Conservation (phyloP, 2,888 invertebrate genomes). For the Agriopis leucophaearia region DNA sequence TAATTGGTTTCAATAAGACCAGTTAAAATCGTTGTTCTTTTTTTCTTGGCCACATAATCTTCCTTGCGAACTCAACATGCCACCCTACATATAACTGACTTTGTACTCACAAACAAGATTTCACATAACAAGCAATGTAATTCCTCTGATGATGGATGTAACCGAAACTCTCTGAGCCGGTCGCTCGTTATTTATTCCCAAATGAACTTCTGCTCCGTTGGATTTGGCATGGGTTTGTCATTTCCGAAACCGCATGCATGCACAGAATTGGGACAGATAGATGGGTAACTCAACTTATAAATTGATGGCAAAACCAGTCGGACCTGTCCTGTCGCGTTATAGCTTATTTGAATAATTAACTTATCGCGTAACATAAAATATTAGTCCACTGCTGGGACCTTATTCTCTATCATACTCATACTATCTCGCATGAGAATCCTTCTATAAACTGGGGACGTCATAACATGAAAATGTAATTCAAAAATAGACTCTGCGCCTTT, state of each 20-base stretch:
- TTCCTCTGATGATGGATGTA: slow-evolving; percentile 8
- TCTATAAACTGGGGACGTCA: too few species aligned
- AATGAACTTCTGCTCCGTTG: slow-evolving; percentile 21
- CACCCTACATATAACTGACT: not conserved
- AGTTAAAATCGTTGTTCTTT: too few species aligned
- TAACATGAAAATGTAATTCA: too few species aligned
- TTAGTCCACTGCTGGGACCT: too few species aligned
- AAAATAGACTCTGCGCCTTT: too few species aligned
- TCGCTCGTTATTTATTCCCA: slow-evolving; percentile 20
- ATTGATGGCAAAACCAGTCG: not conserved
- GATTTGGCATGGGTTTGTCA: slow-evolving; percentile 28
- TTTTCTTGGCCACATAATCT: too few species aligned
- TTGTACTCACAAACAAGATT: slow-evolving; percentile 1
- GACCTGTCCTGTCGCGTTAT: too few species aligned
- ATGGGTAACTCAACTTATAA: not conserved
- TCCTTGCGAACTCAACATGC: too few species aligned
- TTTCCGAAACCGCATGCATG: slow-evolving; percentile 28
- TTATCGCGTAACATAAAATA: not conserved
- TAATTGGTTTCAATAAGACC: too few species aligned
- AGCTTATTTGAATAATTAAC: not conserved
- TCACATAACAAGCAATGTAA: slow-evolving; percentile 15
- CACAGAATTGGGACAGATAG: not conserved
- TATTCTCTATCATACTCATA: too few species aligned
- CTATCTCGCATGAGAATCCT: too few species aligned
- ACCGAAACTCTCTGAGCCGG: not conserved